These are phyloP conservation scores for Amphimallon solstitiale DNA, from an alignment of 2,888 invertebrate genomes.

Conservation along the genomic window DNA sequence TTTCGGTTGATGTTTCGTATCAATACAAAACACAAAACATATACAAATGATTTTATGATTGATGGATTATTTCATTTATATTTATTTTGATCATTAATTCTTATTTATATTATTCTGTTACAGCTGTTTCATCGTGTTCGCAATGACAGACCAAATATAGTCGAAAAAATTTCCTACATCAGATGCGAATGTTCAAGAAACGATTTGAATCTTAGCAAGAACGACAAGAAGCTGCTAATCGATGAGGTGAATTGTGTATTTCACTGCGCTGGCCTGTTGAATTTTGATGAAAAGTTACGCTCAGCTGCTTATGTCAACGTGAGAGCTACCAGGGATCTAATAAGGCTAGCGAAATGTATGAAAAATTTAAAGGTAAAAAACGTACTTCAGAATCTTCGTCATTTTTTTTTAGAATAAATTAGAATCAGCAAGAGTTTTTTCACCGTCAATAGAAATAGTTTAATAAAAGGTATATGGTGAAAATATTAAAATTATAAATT, in stretches of 20 bases:
- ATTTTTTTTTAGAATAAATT: too few relatives aligned
- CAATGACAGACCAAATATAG: conserved; percentile 64
- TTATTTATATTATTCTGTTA: conserved; percentile 28
- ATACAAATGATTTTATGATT: too few relatives aligned
- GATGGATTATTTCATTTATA: too few relatives aligned
- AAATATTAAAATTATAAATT: too few relatives aligned
- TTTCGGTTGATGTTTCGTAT: too few relatives aligned
- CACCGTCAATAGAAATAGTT: too few relatives aligned
- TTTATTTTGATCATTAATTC: too few relatives aligned
- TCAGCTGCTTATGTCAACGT: conserved; percentile 77
- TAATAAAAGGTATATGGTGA: too few relatives aligned
- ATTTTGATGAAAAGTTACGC: conserved; percentile 77
- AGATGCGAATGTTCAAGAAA: conserved; percentile 67
- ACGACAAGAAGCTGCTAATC: conserved; percentile 64
- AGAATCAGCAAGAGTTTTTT: too few relatives aligned
- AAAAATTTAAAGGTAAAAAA: conserved; percentile 72
- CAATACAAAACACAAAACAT: too few relatives aligned
- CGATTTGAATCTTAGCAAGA: conserved; percentile 66
- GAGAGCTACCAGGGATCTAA: conserved; percentile 71
- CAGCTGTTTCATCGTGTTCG: conserved; percentile 66
- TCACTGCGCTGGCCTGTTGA: conserved; percentile 80
- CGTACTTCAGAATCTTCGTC: too few relatives aligned
- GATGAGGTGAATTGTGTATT: conserved; percentile 74
- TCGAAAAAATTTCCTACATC: conserved; percentile 68
- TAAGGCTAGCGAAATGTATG: conserved; percentile 74